Base-by-base conservation (phyloP, 1,140 invertebrate genomes). In the Drosophila nikananu region DNA sequence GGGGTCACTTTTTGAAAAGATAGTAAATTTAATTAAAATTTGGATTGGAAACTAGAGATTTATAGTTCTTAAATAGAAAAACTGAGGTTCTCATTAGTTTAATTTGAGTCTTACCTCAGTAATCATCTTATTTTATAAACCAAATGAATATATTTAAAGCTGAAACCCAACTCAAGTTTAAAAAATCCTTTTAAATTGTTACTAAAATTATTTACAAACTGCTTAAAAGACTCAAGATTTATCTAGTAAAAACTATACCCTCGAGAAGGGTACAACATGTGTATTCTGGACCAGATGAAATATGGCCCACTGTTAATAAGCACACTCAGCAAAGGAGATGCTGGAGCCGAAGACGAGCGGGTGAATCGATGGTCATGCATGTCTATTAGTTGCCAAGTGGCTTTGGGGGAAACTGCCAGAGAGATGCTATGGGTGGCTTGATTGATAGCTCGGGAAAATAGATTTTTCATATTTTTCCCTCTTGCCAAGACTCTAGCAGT, bases 271-370 rank as follows among this genome's bases (percentile, higher is more conserved):
- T 55, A 37, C 5, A 39, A n/a, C 35, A 8, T 32, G 27, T 30
- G 23, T 51, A 35, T 35, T 60, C 55, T 37, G 70, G 37, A 52
- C 17, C 37, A 79, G 52, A 89, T 87, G 81, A 87, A 89, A 81
- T 89, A 89, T 87, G 81, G 74, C 37, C 27, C 59, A 21, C 77
- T 72, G 68, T 83, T 87, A 87, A 89, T 87, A 81, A 87, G 83
- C 51, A 70, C 72, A 87, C 76, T 77, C 61, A 25, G 39, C 46
- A 5, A 42, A 25, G 30, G 51, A 77, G 68, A 49, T 74, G 9
- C 41, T 17, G 2, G 48, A 74, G 15, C 32, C 13, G 3, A 32
- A 25, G 55, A 61, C 17, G 46, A 51, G 37, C 15, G 48, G 32
- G 54, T 58, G 73, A 60, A 54, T 58, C 39, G 73, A 58, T 58